These are phyloP conservation scores for Bergia sp. DNA, from an alignment of 92 coral and sea anemone species.

Conservation along the genomic window DNA sequence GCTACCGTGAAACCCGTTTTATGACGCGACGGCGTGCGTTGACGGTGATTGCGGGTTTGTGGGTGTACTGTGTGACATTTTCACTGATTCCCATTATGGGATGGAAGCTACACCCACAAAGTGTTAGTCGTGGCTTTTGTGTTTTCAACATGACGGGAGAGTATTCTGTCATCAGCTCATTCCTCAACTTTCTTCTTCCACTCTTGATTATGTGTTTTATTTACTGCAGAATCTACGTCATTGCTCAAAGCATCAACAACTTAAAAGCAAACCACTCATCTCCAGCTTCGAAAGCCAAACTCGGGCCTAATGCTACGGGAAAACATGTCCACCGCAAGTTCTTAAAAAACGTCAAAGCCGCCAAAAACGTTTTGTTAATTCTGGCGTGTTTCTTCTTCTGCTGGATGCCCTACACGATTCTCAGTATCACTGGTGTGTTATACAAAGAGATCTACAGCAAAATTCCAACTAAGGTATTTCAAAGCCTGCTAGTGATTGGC, in stretches of 20 bases:
- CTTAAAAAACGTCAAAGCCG: conserved; percentile 61
- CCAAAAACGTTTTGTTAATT: conserved; percentile 73
- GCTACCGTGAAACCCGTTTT: conserved; percentile 76
- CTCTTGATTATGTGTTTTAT: conserved; percentile 75
- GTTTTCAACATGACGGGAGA: conserved; percentile 68
- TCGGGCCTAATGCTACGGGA: conserved; percentile 17
- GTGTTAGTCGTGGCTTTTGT: conserved; percentile 49
- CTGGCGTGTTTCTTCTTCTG: conserved; percentile 78
- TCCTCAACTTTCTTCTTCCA: conserved; percentile 86
- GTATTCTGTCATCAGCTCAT: conserved; percentile 85
- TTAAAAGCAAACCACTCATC: neutral
- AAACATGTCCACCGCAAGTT: conserved; percentile 36
- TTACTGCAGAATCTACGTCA: conserved; percentile 73
- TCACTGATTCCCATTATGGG: conserved; percentile 90
- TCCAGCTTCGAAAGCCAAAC: neutral
- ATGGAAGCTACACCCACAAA: conserved; percentile 68
- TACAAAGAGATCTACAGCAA: neutral
- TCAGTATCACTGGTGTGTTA: conserved; percentile 55
- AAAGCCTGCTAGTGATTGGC: conserved; percentile 14
- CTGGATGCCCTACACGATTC: conserved; percentile 80
- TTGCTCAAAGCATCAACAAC: conserved; percentile 50
- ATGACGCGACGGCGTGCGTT: conserved; percentile 83
- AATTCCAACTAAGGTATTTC: neutral
- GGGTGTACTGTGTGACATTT: conserved; percentile 83
- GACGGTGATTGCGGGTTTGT: conserved; percentile 64